Percentiles rank a stretch among this genome's conserved stretches.
phyloP scores from a whole-genome alignment of 2,888 invertebrate genomes.

The Sinohyriopsis cumingii region DNA sequence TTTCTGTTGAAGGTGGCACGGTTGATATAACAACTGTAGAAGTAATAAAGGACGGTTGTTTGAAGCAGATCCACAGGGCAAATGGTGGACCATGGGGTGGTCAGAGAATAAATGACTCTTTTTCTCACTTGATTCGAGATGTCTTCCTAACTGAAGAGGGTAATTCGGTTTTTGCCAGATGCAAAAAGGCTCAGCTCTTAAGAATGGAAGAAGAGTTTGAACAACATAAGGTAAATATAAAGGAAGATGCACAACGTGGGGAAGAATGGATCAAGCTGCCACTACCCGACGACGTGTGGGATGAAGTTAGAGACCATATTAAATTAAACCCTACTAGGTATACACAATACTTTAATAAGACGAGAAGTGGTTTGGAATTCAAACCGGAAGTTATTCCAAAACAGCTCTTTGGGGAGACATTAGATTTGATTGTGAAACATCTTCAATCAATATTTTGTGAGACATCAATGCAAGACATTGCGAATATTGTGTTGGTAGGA shows the following conservation, averaged over 20 bases:
- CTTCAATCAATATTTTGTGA: constrained; percentile 9
- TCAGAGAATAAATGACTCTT: constrained; percentile 26
- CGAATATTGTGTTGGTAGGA: constrained; percentile 21
- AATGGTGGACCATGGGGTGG: constrained; percentile 17
- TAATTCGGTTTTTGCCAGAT: constrained; percentile 8
- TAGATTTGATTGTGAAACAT: constrained; percentile 3
- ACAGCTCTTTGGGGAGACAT: constrained; percentile 19
- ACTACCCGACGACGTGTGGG: constrained; percentile 9
- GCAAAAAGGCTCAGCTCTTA: constrained; percentile 12
- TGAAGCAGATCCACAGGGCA: constrained; percentile 16
- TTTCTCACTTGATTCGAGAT: constrained; percentile 23
- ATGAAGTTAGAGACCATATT: constrained; percentile 6
- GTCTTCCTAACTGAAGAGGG: constrained; percentile 17
- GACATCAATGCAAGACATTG: constrained; percentile 3
- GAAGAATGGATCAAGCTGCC: constrained; percentile 13
- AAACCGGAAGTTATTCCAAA: constrained; percentile 12
- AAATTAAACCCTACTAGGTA: constrained; percentile 7
- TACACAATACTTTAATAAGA: constrained; percentile 3
- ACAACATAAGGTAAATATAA: constrained; percentile 20
- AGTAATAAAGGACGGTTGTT: constrained; percentile 15
- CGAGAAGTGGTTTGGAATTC: constrained; percentile 12
- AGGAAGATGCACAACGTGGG: constrained; percentile 4
- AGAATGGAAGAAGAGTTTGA: constrained; percentile 32
- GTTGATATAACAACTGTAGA: constrained; percentile 26
- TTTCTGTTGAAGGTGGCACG: constrained; percentile 22